Conservation (phyloP, 2,888 invertebrate species). For the Zhuqinia jingwanae region DNA sequence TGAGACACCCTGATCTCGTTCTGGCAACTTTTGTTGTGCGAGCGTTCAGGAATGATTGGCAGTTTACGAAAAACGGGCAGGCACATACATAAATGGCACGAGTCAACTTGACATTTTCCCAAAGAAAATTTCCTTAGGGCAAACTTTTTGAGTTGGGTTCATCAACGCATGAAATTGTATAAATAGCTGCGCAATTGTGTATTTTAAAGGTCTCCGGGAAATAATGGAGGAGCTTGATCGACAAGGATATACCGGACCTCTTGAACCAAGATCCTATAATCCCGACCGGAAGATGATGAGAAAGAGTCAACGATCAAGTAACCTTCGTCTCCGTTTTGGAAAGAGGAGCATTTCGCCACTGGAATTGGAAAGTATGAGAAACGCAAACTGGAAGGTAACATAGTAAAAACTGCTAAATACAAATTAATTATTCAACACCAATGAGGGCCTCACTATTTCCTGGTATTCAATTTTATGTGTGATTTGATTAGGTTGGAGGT, state of each 20-base stretch:
- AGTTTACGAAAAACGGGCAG: too few species aligned
- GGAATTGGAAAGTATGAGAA: constrained; percentile 53
- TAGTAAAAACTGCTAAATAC: too few species aligned
- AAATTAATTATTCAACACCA: not conserved
- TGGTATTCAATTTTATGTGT: not conserved
- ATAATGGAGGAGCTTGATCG: constrained; percentile 74
- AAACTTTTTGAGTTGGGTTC: too few species aligned
- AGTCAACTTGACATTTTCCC: not conserved
- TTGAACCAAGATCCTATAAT: constrained; percentile 71
- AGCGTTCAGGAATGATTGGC: too few species aligned
- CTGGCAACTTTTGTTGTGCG: too few species aligned
- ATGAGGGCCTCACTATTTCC: not conserved
- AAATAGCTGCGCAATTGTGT: not conserved
- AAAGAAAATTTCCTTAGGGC: too few species aligned
- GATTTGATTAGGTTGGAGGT: constrained; percentile 34
- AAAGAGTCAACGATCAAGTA: constrained; percentile 89
- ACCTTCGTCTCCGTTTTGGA: constrained; percentile 89
- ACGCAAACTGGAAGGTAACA: constrained; percentile 71
- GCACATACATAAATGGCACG: too few species aligned
- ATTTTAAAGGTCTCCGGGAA: constrained; percentile 63
- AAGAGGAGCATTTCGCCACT: constrained; percentile 83
- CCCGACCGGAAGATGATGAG: constrained; percentile 86
- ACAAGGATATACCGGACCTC: constrained; percentile 74
- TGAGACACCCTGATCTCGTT: not conserved
- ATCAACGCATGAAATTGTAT: too few species aligned